Evolutionary conservation across 2,113 vertebrate species (phyloP), one percentile per base, ranked within the genome.

Genomic region (Heterochromis multidens): DNA sequence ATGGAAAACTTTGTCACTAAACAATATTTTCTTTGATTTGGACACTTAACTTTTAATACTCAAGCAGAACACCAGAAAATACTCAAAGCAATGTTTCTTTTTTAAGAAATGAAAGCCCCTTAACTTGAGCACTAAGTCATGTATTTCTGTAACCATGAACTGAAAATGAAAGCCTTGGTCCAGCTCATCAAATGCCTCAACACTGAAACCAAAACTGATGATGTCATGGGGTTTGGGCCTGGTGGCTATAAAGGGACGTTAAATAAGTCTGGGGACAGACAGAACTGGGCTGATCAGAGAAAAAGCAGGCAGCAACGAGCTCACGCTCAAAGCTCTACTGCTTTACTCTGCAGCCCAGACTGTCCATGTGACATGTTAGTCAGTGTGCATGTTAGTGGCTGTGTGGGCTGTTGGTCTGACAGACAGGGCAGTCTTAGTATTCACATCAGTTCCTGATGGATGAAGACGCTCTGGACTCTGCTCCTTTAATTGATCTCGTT

Each of bases 281-380:
- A 81, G 87, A 89, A 79, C 1, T 31, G 72, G 79, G 79, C 93
- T 88, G 86, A 89, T 89, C 93, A 95, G 93, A 96, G 95, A 94
- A 94, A 95, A 95, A 97, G 96, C 90, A 97, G 96, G 96, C 96
- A 96, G 95, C 94, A 80, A 89, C 85, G 95, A 86, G 87, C 59
- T 79, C 70, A 89, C 70, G 84, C 84, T 94, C 96, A 94, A 81
- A 95, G 95, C 95, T 96, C 95, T 96, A 96, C 95, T 95, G 92
- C 95, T 93, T 90, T 90, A 84, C 94, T 95, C 88, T 94, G 91
- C 88, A 85, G 90, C 86, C 87, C 78, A 62, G 60, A 49, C 56
- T 84, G 79, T 65, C 61, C 80, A 46, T 7, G 25, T 14, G 43
- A 74, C 67, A n/a, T 46, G 43, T 46, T 14, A 52, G 67, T 76